phyloP scores from a whole-genome alignment of 2,797 vertebrate genomes.

The Gymnothorax javanicus region DNA sequence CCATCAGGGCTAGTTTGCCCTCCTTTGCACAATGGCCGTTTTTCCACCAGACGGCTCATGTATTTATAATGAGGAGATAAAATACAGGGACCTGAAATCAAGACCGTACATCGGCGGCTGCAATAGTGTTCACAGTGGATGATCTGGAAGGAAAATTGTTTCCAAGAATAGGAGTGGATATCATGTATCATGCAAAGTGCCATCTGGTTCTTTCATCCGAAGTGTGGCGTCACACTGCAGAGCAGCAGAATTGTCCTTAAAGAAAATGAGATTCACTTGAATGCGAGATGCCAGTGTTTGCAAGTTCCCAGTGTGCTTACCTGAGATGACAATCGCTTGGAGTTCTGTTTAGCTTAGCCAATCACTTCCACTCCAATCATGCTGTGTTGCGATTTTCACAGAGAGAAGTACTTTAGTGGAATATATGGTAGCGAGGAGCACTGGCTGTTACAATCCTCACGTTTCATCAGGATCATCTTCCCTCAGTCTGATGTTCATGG shows the following conservation, averaged over 20 bases:
- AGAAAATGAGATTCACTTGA: slow-evolving; percentile 25
- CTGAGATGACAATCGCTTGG: background rate
- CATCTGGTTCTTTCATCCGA: slow-evolving; percentile 72
- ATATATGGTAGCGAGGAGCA: background rate
- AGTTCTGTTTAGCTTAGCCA: background rate
- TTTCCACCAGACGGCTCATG: slow-evolving; percentile 31
- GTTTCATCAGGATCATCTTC: too few species aligned
- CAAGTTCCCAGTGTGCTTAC: background rate
- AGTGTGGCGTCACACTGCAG: slow-evolving; percentile 77
- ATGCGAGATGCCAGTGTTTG: background rate
- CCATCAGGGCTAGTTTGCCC: slow-evolving; percentile 26
- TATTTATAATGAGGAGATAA: slow-evolving; percentile 39
- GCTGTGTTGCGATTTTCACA: background rate
- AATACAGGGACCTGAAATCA: slow-evolving; percentile 33
- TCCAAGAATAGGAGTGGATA: slow-evolving; percentile 75
- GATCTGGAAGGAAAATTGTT: slow-evolving; percentile 69
- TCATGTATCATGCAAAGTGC: slow-evolving; percentile 72
- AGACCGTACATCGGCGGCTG: slow-evolving; percentile 38
- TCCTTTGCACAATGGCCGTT: background rate
- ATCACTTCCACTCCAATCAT: background rate
- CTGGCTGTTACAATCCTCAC: too few species aligned
- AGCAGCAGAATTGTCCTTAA: slow-evolving; percentile 65
- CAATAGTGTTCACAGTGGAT: slow-evolving; percentile 62
- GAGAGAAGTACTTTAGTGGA: background rate
- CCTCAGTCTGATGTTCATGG: too few species aligned